A percentile compares a stretch with the other conserved stretches of the same genome.
Conservation (phyloP, 2,113 vertebrate genomes). For the Potamarius usumacintae region DNA sequence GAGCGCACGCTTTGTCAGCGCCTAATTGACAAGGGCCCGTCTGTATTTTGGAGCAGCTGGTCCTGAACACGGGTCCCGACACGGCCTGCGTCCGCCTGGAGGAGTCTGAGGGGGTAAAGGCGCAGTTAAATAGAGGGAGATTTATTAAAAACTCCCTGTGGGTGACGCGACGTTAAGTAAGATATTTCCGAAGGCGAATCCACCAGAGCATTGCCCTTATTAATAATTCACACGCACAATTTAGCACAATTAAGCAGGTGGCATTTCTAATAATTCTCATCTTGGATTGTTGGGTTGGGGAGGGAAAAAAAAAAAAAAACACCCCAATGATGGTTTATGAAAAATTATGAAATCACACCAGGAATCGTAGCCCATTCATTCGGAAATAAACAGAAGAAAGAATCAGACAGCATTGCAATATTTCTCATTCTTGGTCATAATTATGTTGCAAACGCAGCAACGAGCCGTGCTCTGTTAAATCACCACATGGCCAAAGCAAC, state of each 20-base stretch:
- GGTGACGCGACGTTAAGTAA: constrained; percentile 88
- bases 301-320: constrained; percentile 3
- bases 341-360: constrained; percentile 14
- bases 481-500: constrained; percentile 16
- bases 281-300: constrained; percentile 50
- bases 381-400: constrained; percentile 10
- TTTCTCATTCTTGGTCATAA: constrained; percentile 5
- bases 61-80: constrained; percentile 93
- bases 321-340: constrained; percentile 19
- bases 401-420: neutral
- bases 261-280: constrained; percentile 74
- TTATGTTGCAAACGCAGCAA: constrained; percentile 3
- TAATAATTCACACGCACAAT: constrained; percentile 79
- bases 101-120: constrained; percentile 81
- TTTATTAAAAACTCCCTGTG: constrained; percentile 94
- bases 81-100: constrained; percentile 85
- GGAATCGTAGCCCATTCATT: neutral
- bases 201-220: constrained; percentile 78
- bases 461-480: neutral
- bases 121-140: constrained; percentile 96
- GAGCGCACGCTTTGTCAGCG: constrained; percentile 93
- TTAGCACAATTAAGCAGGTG: constrained; percentile 89
- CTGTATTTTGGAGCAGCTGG: constrained; percentile 99
- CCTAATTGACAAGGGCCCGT: constrained; percentile 99
- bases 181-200: constrained; percentile 81